Base-by-base conservation (phyloP, 2,888 invertebrate species). In the Sinohyriopsis cumingii region DNA sequence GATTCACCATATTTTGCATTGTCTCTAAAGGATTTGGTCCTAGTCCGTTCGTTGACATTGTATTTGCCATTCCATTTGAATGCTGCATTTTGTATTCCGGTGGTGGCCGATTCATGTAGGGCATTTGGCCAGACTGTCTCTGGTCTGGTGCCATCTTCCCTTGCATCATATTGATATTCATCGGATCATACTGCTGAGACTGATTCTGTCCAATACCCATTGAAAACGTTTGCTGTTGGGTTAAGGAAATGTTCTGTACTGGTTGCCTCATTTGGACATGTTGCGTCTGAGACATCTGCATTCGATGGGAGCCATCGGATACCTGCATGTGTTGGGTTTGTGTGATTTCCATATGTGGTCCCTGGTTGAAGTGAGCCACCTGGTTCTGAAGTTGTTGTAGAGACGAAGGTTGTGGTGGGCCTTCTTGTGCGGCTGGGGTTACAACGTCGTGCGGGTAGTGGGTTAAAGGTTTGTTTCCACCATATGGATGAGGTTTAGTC, bases 341-440 rank as follows among this genome's bases (percentile, higher is more conserved):
- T 81, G 93, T 93, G 83, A 96, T 94, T 90, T 96, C 96, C 89
- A 96, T 91, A 89, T 96, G 84, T 60, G 81, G 83, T 54, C 76
- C 95, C 90, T 96, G 96, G 87, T 94, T 95, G 92, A 96, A 95
- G 90, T 96, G 95, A 66, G 83, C 81, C 75, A 88, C 86, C 77
- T 88, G 86, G 79, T 87, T 83, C 80, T 88, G 88, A 67, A 86
- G 78, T 77, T 87, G 87, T 78, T 87, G 87, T 53, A 86, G 75
- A 22, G 87, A 88, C 60, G 84, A 80, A 25, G 82, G 82, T 45
- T 75, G 76, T 12, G 61, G 76, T 60, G 77, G 74, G 57, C 72
- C 72, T n/a, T 73, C 69, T 25, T 77, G 75, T n/a, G 71, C 64
- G 59, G 68, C 76, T 59, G 79, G 68, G 18, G 77, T 76, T 5